These are phyloP conservation scores for Machimus atricapillus DNA, from an alignment of 2,888 invertebrate genomes.

Conservation along the genomic window DNA sequence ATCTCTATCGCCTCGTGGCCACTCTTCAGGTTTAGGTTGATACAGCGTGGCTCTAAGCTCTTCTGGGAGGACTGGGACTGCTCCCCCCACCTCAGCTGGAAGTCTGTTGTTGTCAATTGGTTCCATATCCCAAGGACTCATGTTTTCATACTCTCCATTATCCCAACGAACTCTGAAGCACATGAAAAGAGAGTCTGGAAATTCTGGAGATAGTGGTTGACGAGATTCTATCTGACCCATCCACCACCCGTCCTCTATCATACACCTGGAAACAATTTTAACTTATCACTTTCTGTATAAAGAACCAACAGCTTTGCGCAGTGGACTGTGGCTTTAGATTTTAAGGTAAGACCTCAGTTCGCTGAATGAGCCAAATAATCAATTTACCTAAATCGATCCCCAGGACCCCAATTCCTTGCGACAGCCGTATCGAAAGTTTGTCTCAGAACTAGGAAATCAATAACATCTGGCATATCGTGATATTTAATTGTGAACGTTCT, in stretches of 20 bases:
- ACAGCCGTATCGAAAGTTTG: conserved; percentile 88
- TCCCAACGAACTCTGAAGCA: conserved; percentile 88
- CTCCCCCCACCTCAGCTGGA: conserved; percentile 76
- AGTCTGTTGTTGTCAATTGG: conserved; percentile 78
- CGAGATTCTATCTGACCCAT: conserved; percentile 80
- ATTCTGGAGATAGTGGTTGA: conserved; percentile 70
- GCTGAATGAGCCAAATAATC: not conserved
- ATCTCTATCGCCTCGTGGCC: conserved; percentile 84
- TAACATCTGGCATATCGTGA: conserved; percentile 96
- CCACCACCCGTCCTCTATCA: conserved; percentile 98
- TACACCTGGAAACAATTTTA: conserved; percentile 64
- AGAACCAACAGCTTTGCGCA: not conserved
- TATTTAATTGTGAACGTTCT: conserved; percentile 83
- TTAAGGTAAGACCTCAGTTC: not conserved
- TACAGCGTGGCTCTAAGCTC: conserved; percentile 83
- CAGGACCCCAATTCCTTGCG: conserved; percentile 80
- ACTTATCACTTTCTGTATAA: not conserved
- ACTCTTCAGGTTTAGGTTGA: conserved; percentile 78
- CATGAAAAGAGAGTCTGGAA: conserved; percentile 78
- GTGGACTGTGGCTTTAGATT: not conserved
- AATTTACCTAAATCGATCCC: conserved; percentile 66
- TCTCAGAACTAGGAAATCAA: conserved; percentile 92
- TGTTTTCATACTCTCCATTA: conserved; percentile 86
- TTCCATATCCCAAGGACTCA: conserved; percentile 97
- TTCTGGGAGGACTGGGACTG: conserved; percentile 81